Conservation (phyloP, 2,113 vertebrate species). For the Xiphophorus maculatus region DNA sequence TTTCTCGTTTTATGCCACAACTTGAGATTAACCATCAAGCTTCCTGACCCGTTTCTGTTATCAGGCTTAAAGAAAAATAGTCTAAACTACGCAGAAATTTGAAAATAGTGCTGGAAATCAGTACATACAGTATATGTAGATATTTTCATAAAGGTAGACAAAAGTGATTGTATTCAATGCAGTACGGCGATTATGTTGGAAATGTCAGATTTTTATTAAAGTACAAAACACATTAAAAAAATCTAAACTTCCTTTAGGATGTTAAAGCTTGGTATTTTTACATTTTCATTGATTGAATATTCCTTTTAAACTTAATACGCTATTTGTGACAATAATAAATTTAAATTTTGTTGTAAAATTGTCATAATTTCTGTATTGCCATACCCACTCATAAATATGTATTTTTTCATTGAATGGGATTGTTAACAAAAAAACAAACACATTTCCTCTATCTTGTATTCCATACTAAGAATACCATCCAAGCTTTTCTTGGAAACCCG, state of each 20-base stretch:
- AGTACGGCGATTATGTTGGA: too few relatives aligned
- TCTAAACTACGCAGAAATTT: neutral
- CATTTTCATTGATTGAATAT: neutral
- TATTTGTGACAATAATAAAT: neutral
- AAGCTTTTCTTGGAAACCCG: too few relatives aligned
- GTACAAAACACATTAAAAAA: too few relatives aligned
- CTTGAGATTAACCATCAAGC: neutral
- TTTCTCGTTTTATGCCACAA: neutral
- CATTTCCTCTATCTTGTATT: neutral
- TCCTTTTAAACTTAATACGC: neutral
- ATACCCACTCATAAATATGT: neutral
- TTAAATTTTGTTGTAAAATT: neutral
- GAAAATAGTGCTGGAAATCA: neutral
- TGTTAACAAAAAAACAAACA: neutral
- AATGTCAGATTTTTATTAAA: too few relatives aligned
- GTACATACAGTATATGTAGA: too few relatives aligned
- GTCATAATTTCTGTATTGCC: neutral
- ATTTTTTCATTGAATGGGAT: neutral
- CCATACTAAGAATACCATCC: neutral
- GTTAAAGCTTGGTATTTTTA: too few relatives aligned
- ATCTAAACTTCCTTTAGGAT: too few relatives aligned
- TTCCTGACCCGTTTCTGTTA: neutral
- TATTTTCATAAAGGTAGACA: too few relatives aligned
- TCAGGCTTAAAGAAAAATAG: neutral
- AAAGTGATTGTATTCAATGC: too few relatives aligned